These are phyloP conservation scores for Epinotia demarniana DNA, from an alignment of 2,888 invertebrate genomes.

Conservation along the genomic window DNA sequence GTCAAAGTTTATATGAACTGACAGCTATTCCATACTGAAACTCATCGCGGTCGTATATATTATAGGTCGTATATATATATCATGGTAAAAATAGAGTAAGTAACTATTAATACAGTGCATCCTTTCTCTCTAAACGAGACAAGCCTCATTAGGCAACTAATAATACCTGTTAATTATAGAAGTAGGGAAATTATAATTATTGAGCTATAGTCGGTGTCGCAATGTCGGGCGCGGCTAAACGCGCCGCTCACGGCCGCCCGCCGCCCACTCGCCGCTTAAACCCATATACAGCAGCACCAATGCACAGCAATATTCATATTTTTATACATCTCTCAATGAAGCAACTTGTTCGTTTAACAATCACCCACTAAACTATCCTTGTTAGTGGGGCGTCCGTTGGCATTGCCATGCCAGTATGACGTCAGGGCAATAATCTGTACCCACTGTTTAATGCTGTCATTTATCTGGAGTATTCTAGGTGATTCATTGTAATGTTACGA, in stretches of 20 bases:
- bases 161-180: slow-evolving; percentile 42
- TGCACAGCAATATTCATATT: slow-evolving; percentile 78
- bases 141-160: not conserved
- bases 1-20: too few species aligned
- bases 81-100: not conserved
- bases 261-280: slow-evolving; percentile 81
- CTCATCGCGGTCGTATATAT: too few species aligned
- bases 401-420: slow-evolving; percentile 20
- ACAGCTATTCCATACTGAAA: too few species aligned
- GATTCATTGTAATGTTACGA: not conserved
- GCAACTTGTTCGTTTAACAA: slow-evolving; percentile 75
- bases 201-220: slow-evolving; percentile 72
- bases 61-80: too few species aligned
- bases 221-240: slow-evolving; percentile 73
- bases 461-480: slow-evolving; percentile 7
- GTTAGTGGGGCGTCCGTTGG: slow-evolving; percentile 28
- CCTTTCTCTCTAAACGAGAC: not conserved
- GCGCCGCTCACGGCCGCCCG: slow-evolving; percentile 79
- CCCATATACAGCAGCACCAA: slow-evolving; percentile 80
- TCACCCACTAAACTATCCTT: slow-evolving; percentile 50
- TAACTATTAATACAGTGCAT: not conserved
- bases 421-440: slow-evolving; percentile 25
- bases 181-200: slow-evolving; percentile 59
- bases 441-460: slow-evolving; percentile 13
- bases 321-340: slow-evolving; percentile 68